Percentiles rank a stretch among this genome's conserved stretches.
Evolutionary conservation across 1,140 invertebrate species (phyloP).

Genomic region (Sipha flava): DNA sequence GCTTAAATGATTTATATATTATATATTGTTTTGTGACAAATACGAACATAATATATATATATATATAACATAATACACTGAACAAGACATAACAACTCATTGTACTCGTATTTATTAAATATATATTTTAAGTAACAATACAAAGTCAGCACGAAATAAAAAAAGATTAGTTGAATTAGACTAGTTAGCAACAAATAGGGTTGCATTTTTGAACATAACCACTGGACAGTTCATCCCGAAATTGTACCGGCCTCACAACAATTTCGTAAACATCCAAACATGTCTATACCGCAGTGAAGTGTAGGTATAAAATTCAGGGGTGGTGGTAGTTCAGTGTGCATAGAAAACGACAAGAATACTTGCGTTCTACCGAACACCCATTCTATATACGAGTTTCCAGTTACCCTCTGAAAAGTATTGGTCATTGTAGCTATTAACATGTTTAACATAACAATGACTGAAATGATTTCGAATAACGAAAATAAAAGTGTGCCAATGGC

Average conservation of each 20-base stretch:
- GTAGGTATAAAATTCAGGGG: background rate
- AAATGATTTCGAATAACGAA: conserved; percentile 56
- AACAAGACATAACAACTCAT: no score
- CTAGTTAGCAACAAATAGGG: no score
- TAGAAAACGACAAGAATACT: conserved; percentile 38
- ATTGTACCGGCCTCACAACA: background rate
- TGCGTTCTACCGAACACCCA: conserved; percentile 54
- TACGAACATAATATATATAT: no score
- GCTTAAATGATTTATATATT: no score
- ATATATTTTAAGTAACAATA: no score
- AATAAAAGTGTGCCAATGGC: conserved; percentile 55
- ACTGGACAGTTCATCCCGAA: no score
- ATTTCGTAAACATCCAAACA: background rate
- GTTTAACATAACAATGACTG: conserved; percentile 61
- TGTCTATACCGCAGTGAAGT: background rate
- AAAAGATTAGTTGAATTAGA: no score
- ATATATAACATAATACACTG: no score
- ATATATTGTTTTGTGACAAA: no score
- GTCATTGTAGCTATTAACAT: conserved; percentile 72
- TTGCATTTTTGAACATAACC: no score
- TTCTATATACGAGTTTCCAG: conserved; percentile 51
- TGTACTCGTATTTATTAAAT: no score
- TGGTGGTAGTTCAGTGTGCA: background rate
- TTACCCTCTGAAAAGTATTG: conserved; percentile 60
- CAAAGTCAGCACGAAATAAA: no score